phyloP scores from a whole-genome alignment of 2,113 vertebrate genomes.

The Spheniscus mendiculus region DNA sequence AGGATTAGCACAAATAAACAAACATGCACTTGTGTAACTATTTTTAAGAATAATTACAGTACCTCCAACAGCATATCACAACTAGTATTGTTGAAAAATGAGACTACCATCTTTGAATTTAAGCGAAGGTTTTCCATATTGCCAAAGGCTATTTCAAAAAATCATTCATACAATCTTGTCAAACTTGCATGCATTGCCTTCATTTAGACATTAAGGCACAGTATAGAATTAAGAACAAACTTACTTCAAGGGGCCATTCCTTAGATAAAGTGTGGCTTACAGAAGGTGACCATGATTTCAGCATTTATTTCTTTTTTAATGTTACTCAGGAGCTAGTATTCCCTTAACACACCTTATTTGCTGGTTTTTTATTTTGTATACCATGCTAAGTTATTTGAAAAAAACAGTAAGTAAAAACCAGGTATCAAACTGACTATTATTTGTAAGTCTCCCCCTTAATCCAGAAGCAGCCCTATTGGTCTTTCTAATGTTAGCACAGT shows the following conservation, averaged over 20 bases:
- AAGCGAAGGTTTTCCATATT: background rate
- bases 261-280: background rate
- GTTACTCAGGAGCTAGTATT: background rate
- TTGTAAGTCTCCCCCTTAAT: background rate
- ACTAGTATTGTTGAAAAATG: background rate
- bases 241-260: background rate
- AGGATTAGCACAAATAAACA: background rate
- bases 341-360: background rate
- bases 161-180: background rate
- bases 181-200: background rate
- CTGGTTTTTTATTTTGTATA: background rate
- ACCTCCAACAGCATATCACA: background rate
- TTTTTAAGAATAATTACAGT: background rate
- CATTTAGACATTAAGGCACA: background rate
- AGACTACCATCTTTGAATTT: background rate
- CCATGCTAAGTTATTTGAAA: background rate
- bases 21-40: background rate
- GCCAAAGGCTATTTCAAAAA: background rate
- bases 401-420: background rate
- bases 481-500: background rate
- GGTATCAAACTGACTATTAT: background rate
- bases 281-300: background rate
- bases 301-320: background rate
- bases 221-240: background rate
- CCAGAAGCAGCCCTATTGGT: background rate